Evolutionary conservation across 2,113 vertebrate species (phyloP), one percentile per base, ranked within the genome.

Genomic region (Eurystomus gularis): DNA sequence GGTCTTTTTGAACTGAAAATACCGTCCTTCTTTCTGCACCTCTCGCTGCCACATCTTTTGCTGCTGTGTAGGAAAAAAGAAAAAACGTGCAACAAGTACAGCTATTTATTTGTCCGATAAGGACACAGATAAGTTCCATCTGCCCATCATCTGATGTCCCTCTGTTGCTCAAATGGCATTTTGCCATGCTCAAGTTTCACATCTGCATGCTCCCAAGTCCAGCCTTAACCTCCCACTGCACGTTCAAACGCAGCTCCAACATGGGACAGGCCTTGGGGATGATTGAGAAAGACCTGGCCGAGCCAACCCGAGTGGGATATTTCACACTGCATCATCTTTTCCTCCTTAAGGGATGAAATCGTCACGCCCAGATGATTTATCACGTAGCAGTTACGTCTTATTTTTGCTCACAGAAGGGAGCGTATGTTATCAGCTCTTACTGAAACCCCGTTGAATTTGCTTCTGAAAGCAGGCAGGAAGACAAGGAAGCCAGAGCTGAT

Each of bases 171-270:
- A 90, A 86, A 69, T 37, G 39, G 23, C 5, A 24, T 68, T 80
- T 77, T 71, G 21, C 82, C 60, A 48, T 19, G 42, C 55, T 86
- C 37, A 11, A 23, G 40, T 42, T 88, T 75, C 42, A 46, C 57
- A 64, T 46, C 62, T 90, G 73, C 31, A 44, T 7, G 2, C 35
- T 66, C 55, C 55, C 14, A 77, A 78, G 49, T 35, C 57, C 69
- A 91, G 49, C 52, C 52, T 79, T 54, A 65, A 3, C 17, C 51
- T 13, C 2, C 12, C 16, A 2, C 26, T 65, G 28, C 64, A 73
- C 1, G 0, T 40, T 57, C 24, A 84, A 62, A 75, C 0, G 0
- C 24, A 64, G 39, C 40, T 71, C 69, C 0, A 2, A n/a, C 75
- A 82, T 3, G 3, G 26, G 8, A 51, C 42, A 48, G 25, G 29